Percentiles rank a stretch among this genome's conserved stretches.
Evolutionary conservation across 2,888 invertebrate species (phyloP).

Genomic region (Ormyrus thymus): DNA sequence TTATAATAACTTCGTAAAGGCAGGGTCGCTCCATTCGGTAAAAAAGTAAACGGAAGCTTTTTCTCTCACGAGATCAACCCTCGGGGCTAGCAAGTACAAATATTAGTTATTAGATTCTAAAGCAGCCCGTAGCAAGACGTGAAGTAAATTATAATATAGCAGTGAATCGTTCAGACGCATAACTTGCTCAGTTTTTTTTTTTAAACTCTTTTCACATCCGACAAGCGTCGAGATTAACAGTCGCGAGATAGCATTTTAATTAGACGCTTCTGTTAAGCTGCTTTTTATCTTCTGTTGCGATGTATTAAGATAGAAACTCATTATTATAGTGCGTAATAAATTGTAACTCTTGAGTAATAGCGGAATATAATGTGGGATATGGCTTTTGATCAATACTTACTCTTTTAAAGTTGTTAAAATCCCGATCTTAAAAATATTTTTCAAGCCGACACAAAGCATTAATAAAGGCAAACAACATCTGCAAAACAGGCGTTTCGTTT

Average conservation of each 20-base stretch:
- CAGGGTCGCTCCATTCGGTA: not conserved
- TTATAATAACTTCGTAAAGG: too few species aligned
- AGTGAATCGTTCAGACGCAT: not conserved
- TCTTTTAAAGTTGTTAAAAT: too few species aligned
- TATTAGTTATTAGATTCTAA: slow-evolving; percentile 37
- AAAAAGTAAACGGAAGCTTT: not conserved
- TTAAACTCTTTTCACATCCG: not conserved
- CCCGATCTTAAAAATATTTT: too few species aligned
- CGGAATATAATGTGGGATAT: not conserved
- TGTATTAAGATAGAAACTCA: not conserved
- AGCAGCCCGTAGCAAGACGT: slow-evolving; percentile 13
- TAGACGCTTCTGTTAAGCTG: not conserved
- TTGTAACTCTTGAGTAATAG: not conserved
- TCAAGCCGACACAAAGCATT: too few species aligned
- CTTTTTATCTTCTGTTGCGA: not conserved
- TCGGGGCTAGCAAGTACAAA: not conserved
- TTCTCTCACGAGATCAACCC: not conserved
- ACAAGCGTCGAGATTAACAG: slow-evolving; percentile 16
- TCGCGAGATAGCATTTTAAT: slow-evolving; percentile 29
- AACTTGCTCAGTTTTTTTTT: slow-evolving; percentile 11
- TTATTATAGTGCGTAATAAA: too few species aligned
- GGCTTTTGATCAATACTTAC: too few species aligned
- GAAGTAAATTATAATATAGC: not conserved
- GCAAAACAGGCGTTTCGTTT: too few species aligned
- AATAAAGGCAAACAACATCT: too few species aligned